phyloP scores from a whole-genome alignment of 2,888 invertebrate species.

The Thereva unica region DNA sequence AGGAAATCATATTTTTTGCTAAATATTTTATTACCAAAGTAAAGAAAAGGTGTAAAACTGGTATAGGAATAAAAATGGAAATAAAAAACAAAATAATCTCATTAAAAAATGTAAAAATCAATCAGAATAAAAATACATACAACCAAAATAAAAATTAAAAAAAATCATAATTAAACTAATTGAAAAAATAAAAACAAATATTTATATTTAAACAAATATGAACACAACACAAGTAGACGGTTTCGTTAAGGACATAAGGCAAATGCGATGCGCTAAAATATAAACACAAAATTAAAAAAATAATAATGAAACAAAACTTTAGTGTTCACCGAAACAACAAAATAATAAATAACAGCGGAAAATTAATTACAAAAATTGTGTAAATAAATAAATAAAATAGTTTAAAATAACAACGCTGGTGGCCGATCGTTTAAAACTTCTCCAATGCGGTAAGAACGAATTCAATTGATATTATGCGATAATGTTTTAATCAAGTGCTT shows the following conservation, averaged over 20 bases:
- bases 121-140: too few species aligned
- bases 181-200: neutral
- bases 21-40: conserved; percentile 17
- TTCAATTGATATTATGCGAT: conserved; percentile 21
- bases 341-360: too few species aligned
- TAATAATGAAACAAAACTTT: neutral
- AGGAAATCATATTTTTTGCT: conserved; percentile 34
- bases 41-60: too few species aligned
- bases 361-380: neutral
- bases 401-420: conserved; percentile 6
- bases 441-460: conserved; percentile 10
- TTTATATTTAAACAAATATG: conserved; percentile 1
- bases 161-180: too few species aligned
- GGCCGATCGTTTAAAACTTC: conserved; percentile 26
- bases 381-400: conserved; percentile 8
- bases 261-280: conserved; percentile 3
- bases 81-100: too few species aligned
- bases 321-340: too few species aligned
- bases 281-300: conserved; percentile 1
- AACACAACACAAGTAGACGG: conserved; percentile 22
- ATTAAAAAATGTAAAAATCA: too few species aligned
- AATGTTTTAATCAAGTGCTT: too few species aligned
- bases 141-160: too few species aligned
- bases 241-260: conserved; percentile 12
- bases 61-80: too few species aligned